Conservation (phyloP, 2,888 invertebrate genomes). For the Drosophila anomelani region DNA sequence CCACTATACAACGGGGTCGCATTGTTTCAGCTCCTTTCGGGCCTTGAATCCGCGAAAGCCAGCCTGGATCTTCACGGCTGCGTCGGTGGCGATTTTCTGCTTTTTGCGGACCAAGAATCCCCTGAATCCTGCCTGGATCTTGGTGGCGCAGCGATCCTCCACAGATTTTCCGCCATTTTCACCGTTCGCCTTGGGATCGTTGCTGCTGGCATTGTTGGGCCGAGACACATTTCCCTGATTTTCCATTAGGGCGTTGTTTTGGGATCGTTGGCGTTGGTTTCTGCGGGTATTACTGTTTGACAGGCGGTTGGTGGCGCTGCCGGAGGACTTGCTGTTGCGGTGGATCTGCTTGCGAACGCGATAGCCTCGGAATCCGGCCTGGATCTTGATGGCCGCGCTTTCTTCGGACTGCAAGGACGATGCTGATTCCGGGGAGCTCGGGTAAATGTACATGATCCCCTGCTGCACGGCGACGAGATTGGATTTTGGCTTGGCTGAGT, state of each 20-base stretch:
- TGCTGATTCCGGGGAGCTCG: slow-evolving; percentile 83
- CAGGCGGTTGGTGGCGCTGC: slow-evolving; percentile 32
- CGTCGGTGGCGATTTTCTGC: slow-evolving; percentile 83
- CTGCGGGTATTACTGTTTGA: slow-evolving; percentile 34
- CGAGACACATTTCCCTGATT: slow-evolving; percentile 37
- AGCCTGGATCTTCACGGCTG: slow-evolving; percentile 85
- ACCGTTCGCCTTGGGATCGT: slow-evolving; percentile 41
- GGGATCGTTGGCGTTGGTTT: slow-evolving; percentile 55
- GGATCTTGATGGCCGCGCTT: slow-evolving; percentile 86
- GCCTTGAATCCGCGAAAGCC: slow-evolving; percentile 85
- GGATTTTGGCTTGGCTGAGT: not conserved
- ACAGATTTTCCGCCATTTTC: slow-evolving; percentile 50
- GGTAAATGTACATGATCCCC: slow-evolving; percentile 84
- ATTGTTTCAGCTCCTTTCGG: slow-evolving; percentile 82
- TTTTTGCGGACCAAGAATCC: slow-evolving; percentile 84
- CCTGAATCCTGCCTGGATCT: slow-evolving; percentile 84
- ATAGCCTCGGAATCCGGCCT: slow-evolving; percentile 86
- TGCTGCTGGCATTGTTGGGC: slow-evolving; percentile 11
- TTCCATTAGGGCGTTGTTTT: slow-evolving; percentile 52
- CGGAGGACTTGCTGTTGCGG: slow-evolving; percentile 45
- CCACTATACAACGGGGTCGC: slow-evolving; percentile 50
- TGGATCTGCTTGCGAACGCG: slow-evolving; percentile 85
- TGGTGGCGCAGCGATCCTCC: slow-evolving; percentile 83
- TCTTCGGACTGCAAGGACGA: slow-evolving; percentile 81
- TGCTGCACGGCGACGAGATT: slow-evolving; percentile 32